phyloP scores from a whole-genome alignment of 2,113 vertebrate species.

The Callionymus lyra region DNA sequence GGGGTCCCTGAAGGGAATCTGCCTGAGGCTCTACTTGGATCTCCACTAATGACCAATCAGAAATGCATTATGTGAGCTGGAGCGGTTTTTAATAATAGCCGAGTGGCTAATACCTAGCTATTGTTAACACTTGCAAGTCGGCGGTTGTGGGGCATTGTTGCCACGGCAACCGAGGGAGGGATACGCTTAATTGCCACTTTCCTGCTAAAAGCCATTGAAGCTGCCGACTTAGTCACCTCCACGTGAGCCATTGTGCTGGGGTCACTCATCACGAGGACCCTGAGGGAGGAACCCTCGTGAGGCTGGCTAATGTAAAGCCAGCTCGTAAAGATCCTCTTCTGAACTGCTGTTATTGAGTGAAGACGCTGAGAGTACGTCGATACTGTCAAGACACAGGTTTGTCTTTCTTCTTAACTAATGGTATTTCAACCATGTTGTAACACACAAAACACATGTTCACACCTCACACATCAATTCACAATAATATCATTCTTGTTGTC shows the following conservation, averaged over 20 bases:
- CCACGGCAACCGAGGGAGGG: conserved; percentile 23
- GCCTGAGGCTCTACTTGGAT: conserved; percentile 26
- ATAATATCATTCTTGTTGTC: no score
- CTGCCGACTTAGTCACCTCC: conserved; percentile 28
- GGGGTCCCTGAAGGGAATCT: conserved; percentile 1
- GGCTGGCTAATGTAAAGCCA: conserved; percentile 32
- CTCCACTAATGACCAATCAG: conserved; percentile 24
- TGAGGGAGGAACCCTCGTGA: conserved; percentile 1
- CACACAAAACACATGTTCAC: no score
- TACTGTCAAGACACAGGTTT: no score
- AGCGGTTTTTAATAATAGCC: background rate
- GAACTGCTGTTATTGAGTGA: conserved; percentile 20
- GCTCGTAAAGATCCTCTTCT: conserved; percentile 24
- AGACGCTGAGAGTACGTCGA: no score
- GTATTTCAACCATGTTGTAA: no score
- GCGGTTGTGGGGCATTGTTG: conserved; percentile 9
- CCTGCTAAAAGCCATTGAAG: conserved; percentile 27
- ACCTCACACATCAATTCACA: no score
- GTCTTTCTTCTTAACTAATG: no score
- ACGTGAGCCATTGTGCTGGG: conserved; percentile 50
- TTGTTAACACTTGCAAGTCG: no score
- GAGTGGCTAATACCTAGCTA: no score
- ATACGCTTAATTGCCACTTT: conserved; percentile 27
- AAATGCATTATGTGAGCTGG: conserved; percentile 7
- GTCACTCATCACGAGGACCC: conserved; percentile 31